Percentiles rank a stretch among this genome's conserved stretches.
Evolutionary conservation across 2,113 vertebrate species (phyloP).

Genomic region (Strix uralensis): DNA sequence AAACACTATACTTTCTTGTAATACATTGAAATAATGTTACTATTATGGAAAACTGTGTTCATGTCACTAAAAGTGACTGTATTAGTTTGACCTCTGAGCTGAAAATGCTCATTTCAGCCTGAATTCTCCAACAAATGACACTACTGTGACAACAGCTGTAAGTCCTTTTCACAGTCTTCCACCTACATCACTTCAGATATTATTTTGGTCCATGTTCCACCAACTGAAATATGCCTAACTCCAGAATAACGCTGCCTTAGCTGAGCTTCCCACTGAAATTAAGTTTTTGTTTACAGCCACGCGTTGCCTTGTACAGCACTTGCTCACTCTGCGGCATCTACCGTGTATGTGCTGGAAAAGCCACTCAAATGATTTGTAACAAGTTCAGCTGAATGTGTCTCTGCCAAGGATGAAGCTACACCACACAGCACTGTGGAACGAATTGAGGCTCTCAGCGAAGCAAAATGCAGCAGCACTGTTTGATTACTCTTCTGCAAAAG

Average conservation of each 20-base stretch:
- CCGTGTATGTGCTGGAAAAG: background rate
- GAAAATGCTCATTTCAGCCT: background rate
- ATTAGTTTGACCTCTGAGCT: background rate
- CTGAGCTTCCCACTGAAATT: background rate
- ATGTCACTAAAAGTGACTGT: background rate
- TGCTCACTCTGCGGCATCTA: background rate
- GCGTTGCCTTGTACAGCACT: background rate
- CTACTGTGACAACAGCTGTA: background rate
- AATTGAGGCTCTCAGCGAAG: background rate
- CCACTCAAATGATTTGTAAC: background rate
- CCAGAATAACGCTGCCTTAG: background rate
- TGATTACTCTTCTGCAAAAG: background rate
- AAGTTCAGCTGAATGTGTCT: background rate
- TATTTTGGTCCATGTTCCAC: background rate
- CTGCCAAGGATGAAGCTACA: background rate
- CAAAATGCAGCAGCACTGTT: background rate
- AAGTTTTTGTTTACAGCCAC: background rate
- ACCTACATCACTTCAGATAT: background rate
- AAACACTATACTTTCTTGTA: background rate
- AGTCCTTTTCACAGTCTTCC: background rate
- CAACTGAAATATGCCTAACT: background rate
- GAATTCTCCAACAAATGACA: background rate
- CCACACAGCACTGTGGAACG: fast-evolving
- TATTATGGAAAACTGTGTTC: background rate
- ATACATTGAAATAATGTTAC: background rate